These are phyloP conservation scores for Penaeus indicus DNA, from an alignment of 1,140 invertebrate species.

Conservation along the genomic window DNA sequence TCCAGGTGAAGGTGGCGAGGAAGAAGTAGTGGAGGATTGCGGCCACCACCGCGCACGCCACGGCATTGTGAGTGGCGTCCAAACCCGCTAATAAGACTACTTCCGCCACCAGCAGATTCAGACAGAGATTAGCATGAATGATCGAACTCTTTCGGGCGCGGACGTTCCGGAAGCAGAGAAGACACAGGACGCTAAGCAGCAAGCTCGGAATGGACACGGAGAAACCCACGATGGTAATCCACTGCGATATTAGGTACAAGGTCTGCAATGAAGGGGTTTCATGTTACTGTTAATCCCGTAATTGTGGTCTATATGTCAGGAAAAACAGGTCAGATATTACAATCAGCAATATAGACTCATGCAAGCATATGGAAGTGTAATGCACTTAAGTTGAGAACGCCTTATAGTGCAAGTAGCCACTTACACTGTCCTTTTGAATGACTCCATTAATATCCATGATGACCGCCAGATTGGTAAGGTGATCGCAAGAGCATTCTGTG, in stretches of 20 bases:
- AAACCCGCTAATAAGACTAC: slow-evolving; percentile 92
- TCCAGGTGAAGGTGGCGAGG: slow-evolving; percentile 95
- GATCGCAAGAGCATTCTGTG: slow-evolving; percentile 60
- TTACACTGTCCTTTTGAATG: slow-evolving; percentile 45
- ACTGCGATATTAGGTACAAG: slow-evolving; percentile 40
- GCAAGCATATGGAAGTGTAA: background rate
- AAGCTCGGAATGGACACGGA: slow-evolving; percentile 87
- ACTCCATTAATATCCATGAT: slow-evolving; percentile 61
- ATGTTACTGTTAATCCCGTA: no score
- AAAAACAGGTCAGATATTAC: no score
- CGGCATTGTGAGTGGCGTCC: slow-evolving; percentile 84
- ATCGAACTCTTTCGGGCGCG: slow-evolving; percentile 85
- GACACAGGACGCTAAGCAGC: slow-evolving; percentile 83
- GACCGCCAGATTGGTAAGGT: slow-evolving; percentile 48
- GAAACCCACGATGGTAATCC: slow-evolving; percentile 86
- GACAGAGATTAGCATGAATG: slow-evolving; percentile 94
- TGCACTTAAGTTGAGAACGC: background rate
- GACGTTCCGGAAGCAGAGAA: slow-evolving; percentile 82
- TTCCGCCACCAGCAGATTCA: slow-evolving; percentile 91
- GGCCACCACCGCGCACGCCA: slow-evolving; percentile 90
- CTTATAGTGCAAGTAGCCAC: background rate
- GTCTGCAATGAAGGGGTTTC: background rate
- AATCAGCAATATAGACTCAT: no score
- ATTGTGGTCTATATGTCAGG: no score
- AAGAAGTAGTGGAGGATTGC: slow-evolving; percentile 94